Evolutionary conservation across 1,140 invertebrate species (phyloP), one percentile per base, ranked within the genome.

Genomic region (Aphis gossypii): DNA sequence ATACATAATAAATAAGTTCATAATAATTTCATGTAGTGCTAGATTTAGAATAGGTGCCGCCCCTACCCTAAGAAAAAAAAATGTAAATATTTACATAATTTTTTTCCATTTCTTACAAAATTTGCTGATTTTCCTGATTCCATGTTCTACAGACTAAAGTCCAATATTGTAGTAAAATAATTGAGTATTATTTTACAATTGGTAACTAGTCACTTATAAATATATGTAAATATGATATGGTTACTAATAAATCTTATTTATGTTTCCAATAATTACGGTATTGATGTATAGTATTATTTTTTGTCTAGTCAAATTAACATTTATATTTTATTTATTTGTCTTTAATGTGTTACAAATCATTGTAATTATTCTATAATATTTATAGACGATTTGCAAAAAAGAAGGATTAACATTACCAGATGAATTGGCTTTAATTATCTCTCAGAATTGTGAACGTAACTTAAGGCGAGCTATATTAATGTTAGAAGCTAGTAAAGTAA

Each of bases 401-500:
- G 99, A 99, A 96, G 96, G 97, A 54, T 95, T 99, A 1, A 96
- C 94, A 94, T 94, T 99, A 86, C 98, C 98, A 0, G 94, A 96
- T 23, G 97, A 98, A 94, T 95, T 99, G 68, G 98, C 98, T 3
- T 95, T 96, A 93, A 97, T 96, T 94, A 97, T 99, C 94, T 97
- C 98, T 4, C 96, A 97, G 93, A 96, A 97, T 95, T 98, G 98
- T 83, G 97, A 98, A 94, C 96, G 99, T 68, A 99, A 99, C 96
- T 95, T 99, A n/a, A 96, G 99, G 76, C 95, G 98, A 95, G 99
- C 99, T 7, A 95, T 99, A 93, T 96, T 99, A 4, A 99, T 99
- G 97, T 97, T 98, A 94, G 99, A 99, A 96, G 98, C 98, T 18
- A 98, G 97, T 95, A 98, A 98, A 96, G 98, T 99, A 0, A 97